Percentiles rank a stretch among this genome's conserved stretches.
phyloP scores from a whole-genome alignment of 2,113 vertebrate genomes.

The Irena cyanogastra region DNA sequence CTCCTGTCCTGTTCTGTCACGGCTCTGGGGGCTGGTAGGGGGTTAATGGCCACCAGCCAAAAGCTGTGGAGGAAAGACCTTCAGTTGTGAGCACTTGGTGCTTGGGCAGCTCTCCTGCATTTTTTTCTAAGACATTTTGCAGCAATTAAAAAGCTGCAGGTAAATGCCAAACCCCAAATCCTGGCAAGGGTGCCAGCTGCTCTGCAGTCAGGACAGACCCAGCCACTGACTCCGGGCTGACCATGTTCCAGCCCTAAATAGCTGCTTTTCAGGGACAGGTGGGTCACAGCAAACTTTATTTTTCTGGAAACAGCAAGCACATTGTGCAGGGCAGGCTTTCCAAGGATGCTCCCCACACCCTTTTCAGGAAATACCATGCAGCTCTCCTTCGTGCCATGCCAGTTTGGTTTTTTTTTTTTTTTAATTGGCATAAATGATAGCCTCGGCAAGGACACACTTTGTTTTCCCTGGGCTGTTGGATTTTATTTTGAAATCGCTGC shows the following conservation, averaged over 20 bases:
- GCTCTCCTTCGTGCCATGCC: slow-evolving; percentile 57
- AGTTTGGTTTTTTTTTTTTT: neutral
- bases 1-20: neutral
- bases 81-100: neutral
- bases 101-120: neutral
- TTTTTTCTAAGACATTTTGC: slow-evolving; percentile 1
- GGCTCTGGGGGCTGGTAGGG: neutral
- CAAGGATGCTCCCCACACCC: slow-evolving; percentile 66
- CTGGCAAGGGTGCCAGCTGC: slow-evolving; percentile 26
- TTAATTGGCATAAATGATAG: slow-evolving; percentile 50
- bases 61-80: neutral
- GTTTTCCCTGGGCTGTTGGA: neutral
- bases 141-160: slow-evolving; percentile 32
- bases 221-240: neutral
- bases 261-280: slow-evolving; percentile 57
- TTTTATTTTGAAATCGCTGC: neutral
- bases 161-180: slow-evolving; percentile 57
- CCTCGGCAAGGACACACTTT: neutral
- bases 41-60: neutral
- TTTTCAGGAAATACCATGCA: slow-evolving; percentile 60
- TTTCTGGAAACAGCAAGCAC: slow-evolving; percentile 62
- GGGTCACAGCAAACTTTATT: slow-evolving; percentile 41
- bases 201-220: neutral
- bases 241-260: slow-evolving; percentile 47
- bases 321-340: slow-evolving; percentile 57